Evolutionary conservation across 2,888 invertebrate species (phyloP).

Genomic region (Platycnemis pennipes): DNA sequence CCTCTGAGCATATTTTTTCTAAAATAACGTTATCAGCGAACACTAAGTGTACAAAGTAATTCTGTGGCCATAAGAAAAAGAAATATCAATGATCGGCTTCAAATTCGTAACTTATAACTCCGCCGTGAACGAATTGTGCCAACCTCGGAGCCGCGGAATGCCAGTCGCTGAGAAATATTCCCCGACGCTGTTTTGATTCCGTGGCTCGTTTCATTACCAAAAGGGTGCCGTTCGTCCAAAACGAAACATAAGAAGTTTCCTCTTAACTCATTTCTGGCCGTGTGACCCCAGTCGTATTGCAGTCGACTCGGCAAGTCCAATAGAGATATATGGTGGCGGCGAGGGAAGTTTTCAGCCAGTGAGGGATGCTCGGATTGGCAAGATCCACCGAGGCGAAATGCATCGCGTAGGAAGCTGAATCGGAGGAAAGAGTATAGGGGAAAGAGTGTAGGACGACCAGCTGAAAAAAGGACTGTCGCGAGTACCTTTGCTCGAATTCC

Average conservation of each 20-base stretch:
- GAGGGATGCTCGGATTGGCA: not conserved
- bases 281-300: not conserved
- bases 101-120: not conserved
- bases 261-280: conserved; percentile 16
- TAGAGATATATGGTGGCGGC: not conserved
- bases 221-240: not conserved
- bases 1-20: no score
- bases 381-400: not conserved
- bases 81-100: not conserved
- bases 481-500: conserved; percentile 4
- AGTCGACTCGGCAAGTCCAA: not conserved
- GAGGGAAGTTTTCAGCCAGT: not conserved
- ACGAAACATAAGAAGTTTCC: not conserved
- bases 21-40: no score
- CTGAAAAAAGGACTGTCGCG: no score
- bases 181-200: conserved; percentile 1
- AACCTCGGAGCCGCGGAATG: not conserved
- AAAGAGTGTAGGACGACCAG: not conserved
- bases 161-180: not conserved
- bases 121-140: not conserved
- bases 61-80: not conserved
- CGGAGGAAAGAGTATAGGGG: not conserved
- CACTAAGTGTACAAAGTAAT: no score
- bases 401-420: not conserved
- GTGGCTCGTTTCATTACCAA: not conserved